These are phyloP conservation scores for Phortica variegata DNA, from an alignment of 1,140 invertebrate species.

Conservation along the genomic window DNA sequence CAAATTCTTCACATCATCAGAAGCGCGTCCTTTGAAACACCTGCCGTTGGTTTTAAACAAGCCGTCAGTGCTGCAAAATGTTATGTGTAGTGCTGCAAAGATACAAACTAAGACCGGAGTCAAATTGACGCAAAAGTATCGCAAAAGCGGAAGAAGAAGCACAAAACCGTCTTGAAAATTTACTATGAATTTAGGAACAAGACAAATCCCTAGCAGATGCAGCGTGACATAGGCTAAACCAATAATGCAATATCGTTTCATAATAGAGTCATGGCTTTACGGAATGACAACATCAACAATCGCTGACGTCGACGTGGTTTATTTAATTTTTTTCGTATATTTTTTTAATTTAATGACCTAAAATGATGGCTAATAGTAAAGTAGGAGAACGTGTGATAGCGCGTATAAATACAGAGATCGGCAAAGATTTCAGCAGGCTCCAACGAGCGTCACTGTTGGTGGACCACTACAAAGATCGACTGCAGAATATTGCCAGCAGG, in stretches of 20 bases:
- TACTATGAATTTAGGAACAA: no score
- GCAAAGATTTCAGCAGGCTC: conserved; percentile 60
- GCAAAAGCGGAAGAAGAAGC: no score
- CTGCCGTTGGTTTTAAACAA: conserved; percentile 27
- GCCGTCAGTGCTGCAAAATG: no score
- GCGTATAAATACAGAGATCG: conserved; percentile 62
- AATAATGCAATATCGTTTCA: neutral
- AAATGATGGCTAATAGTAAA: conserved; percentile 34
- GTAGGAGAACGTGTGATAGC: conserved; percentile 57
- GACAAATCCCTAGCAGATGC: no score
- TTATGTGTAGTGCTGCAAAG: no score
- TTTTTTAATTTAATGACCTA: conserved; percentile 2
- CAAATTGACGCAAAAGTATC: no score
- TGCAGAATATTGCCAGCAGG: conserved; percentile 55
- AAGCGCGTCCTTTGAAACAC: conserved; percentile 31
- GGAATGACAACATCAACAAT: conserved; percentile 23
- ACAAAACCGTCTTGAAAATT: no score
- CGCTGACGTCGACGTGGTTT: conserved; percentile 22
- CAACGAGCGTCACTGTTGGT: conserved; percentile 45
- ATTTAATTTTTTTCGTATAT: conserved; percentile 24
- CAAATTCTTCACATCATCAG: conserved; percentile 1
- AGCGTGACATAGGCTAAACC: neutral
- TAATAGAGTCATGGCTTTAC: conserved; percentile 13
- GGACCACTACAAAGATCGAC: conserved; percentile 54
- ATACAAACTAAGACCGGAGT: no score